Conservation (phyloP, 2,888 invertebrate genomes). For the Cheilosia scutellata region DNA sequence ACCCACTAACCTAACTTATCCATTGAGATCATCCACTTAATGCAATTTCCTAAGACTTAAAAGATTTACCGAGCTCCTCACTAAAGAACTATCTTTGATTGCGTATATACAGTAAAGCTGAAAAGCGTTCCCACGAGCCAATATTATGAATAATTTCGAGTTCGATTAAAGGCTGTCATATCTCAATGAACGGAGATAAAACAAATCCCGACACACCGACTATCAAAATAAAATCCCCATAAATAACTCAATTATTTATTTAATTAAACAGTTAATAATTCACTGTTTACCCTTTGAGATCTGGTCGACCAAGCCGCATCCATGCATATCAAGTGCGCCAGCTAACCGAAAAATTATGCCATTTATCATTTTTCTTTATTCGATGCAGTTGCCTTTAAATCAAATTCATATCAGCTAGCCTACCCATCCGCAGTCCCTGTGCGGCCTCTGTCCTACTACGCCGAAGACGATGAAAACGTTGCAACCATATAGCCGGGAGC, state of each 20-base stretch:
- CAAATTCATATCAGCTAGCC: constrained; percentile 69
- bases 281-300: constrained; percentile 64
- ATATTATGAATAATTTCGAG: not conserved
- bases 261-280: constrained; percentile 69
- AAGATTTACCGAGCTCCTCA: no score
- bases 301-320: constrained; percentile 25
- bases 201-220: not conserved
- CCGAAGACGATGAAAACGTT: constrained; percentile 32
- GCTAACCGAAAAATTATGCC: constrained; percentile 73
- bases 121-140: no score
- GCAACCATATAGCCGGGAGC: constrained; percentile 52
- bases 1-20: no score
- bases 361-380: constrained; percentile 73
- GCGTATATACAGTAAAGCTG: no score
- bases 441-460: constrained; percentile 21
- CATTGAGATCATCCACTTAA: no score
- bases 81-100: no score
- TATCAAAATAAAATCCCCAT: constrained; percentile 44
- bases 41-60: no score
- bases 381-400: constrained; percentile 67
- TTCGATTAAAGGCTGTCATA: constrained; percentile 17
- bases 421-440: constrained; percentile 29
- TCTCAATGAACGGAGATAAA: constrained; percentile 23
- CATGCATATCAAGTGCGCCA: constrained; percentile 60
- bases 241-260: constrained; percentile 65